Conservation (phyloP, 30 jellyfish, hydroid and myxozoan species). For the Clytia hemisphaerica region DNA sequence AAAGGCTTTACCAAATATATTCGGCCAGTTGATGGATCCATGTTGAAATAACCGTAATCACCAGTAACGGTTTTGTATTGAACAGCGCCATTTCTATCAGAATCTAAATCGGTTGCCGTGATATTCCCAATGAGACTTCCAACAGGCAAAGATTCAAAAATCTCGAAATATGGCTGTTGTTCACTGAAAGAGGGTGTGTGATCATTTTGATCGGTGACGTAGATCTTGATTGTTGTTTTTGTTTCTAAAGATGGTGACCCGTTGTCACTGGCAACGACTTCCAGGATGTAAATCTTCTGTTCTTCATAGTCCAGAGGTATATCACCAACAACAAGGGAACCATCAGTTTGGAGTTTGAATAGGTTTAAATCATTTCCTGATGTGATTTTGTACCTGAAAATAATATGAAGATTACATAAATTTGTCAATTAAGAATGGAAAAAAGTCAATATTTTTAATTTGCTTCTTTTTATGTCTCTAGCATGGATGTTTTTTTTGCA, state of each 20-base stretch:
- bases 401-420: too few relatives aligned
- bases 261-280: constrained; percentile 2
- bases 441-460: too few relatives aligned
- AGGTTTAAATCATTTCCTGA: too few relatives aligned
- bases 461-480: too few relatives aligned
- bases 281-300: not conserved
- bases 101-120: constrained; percentile 18
- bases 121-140: constrained; percentile 1
- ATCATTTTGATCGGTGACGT: constrained; percentile 15
- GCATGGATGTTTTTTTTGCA: too few relatives aligned
- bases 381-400: too few relatives aligned
- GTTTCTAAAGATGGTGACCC: constrained; percentile 1
- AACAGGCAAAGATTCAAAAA: not conserved
- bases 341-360: too few relatives aligned
- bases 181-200: constrained; percentile 4
- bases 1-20: not conserved
- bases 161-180: not conserved
- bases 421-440: too few relatives aligned
- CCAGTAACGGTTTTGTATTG: not conserved
- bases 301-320: constrained; percentile 12
- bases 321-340: too few relatives aligned
- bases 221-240: not conserved
- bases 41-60: not conserved
- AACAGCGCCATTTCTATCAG: not conserved
- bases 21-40: constrained; percentile 7